Conservation (phyloP, 2,888 invertebrate genomes). For the Phytoseiulus persimilis region DNA sequence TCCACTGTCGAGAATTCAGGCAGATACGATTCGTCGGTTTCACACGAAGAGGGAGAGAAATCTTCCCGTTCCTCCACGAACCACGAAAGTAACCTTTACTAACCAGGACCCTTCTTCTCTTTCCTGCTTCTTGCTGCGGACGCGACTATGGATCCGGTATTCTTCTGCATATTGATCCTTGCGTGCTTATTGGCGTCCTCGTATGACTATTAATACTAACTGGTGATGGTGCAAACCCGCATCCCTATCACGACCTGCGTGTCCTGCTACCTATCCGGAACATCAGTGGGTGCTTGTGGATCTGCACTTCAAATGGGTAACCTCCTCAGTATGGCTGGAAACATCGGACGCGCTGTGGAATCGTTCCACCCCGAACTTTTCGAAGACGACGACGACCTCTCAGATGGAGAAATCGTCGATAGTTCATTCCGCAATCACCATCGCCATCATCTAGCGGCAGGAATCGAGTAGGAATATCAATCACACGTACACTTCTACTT, state of each 20-base stretch:
- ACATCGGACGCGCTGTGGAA: slow-evolving; percentile 76
- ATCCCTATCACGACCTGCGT: background rate
- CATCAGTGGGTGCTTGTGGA: slow-evolving; percentile 38
- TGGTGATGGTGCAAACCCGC: background rate
- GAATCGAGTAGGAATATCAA: background rate
- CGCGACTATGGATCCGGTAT: background rate
- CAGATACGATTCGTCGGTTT: too few relatives aligned
- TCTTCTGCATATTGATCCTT: background rate
- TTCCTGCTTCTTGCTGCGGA: background rate
- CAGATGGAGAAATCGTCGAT: slow-evolving; percentile 33
- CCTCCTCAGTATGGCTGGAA: slow-evolving; percentile 77
- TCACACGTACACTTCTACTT: background rate
- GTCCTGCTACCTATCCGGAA: background rate
- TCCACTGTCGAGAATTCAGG: too few relatives aligned
- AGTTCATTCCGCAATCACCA: slow-evolving; percentile 27
- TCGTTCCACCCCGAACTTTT: slow-evolving; percentile 81
- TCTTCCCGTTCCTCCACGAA: background rate
- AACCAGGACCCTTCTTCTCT: background rate
- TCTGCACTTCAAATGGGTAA: slow-evolving; percentile 53
- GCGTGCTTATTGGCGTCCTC: background rate
- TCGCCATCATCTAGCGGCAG: background rate
- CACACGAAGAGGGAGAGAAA: too few relatives aligned
- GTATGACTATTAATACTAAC: background rate
- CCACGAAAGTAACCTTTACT: background rate
- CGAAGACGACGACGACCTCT: slow-evolving; percentile 58